Conservation (phyloP, 53 echinoderm and acorn worm genomes). For the Zoroaster sp. region DNA sequence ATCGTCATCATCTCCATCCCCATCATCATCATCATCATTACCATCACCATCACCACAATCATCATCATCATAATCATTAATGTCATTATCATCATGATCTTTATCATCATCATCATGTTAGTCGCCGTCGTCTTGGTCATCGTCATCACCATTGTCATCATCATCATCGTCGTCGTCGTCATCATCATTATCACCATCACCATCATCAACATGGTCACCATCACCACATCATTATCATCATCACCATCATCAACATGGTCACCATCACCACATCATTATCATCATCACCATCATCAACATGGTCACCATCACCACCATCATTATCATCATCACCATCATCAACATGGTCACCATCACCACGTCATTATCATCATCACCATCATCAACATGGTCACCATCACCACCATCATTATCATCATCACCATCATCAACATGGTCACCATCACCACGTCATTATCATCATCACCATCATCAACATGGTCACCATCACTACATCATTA, state of each 20-base stretch:
- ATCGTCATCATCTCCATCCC: neutral
- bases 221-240: neutral
- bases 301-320: no score
- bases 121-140: neutral
- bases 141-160: neutral
- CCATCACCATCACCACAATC: neutral
- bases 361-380: no score
- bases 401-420: no score
- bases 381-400: no score
- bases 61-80: neutral
- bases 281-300: no score
- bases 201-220: neutral
- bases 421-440: no score
- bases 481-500: no score
- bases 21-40: neutral
- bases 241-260: neutral
- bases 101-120: neutral
- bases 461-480: no score
- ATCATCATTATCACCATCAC: neutral
- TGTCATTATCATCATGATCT: neutral
- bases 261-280: no score
- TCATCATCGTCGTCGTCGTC: neutral
- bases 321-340: no score
- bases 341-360: no score
- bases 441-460: no score